phyloP scores from a whole-genome alignment of 2,113 vertebrate species.

The Amblyornis subalaris region DNA sequence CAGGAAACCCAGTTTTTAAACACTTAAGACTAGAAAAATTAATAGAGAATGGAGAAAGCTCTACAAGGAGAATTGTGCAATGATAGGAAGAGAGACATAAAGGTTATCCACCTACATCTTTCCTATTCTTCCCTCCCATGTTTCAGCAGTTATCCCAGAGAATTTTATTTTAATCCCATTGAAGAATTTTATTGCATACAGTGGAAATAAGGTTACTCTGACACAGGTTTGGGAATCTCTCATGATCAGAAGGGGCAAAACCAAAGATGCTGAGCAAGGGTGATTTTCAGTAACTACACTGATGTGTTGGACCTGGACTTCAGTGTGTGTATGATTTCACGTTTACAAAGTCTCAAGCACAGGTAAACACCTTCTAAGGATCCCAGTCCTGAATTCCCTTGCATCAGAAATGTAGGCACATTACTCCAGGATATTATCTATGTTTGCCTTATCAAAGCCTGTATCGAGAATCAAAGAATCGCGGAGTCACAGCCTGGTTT shows the following conservation, averaged over 20 bases:
- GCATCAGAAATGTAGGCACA: not conserved
- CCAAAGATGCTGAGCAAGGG: not conserved
- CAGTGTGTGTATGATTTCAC: rapidly evolving
- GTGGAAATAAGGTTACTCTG: not conserved
- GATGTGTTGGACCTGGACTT: not conserved
- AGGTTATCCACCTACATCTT: not conserved
- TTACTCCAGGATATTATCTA: not conserved
- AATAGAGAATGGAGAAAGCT: not conserved
- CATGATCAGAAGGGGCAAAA: not conserved
- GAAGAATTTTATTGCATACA: not conserved
- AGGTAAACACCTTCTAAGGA: not conserved
- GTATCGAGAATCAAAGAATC: not conserved
- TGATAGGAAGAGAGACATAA: not conserved
- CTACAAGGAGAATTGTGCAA: not conserved
- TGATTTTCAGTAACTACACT: not conserved
- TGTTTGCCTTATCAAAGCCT: not conserved
- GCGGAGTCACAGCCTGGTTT: not conserved
- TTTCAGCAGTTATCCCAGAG: not conserved
- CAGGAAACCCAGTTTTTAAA: not conserved
- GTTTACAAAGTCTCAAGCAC: not conserved
- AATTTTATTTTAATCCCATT: not conserved
- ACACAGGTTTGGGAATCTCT: not conserved
- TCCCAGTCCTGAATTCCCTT: not conserved
- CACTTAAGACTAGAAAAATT: not conserved
- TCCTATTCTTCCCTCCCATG: not conserved